phyloP scores from a whole-genome alignment of 2,113 vertebrate species.

The Columbina picui region DNA sequence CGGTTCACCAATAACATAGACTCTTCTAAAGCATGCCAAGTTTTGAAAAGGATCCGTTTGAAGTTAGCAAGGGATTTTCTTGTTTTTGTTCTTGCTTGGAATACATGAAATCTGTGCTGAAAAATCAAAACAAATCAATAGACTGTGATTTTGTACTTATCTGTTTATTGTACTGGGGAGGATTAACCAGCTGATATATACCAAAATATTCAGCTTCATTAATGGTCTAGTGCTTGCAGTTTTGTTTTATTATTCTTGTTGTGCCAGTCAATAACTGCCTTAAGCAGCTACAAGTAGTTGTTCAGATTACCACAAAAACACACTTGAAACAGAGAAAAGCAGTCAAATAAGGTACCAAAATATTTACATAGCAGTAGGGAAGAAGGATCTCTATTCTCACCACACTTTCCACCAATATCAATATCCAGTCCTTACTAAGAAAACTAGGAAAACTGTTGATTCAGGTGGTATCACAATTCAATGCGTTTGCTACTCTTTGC shows the following conservation, averaged over 20 bases:
- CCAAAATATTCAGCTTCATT: not conserved
- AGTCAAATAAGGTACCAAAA: constrained; percentile 19
- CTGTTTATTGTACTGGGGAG: not conserved
- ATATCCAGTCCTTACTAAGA: not conserved
- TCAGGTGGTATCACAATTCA: not conserved
- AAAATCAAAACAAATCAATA: constrained; percentile 14
- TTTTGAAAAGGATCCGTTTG: constrained; percentile 35
- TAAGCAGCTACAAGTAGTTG: not conserved
- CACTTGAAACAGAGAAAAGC: not conserved
- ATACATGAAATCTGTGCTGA: not conserved
- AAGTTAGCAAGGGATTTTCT: not conserved
- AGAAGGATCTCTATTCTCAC: not conserved
- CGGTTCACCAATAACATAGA: not conserved
- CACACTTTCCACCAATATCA: not conserved
- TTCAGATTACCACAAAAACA: not conserved
- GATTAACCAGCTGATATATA: constrained; percentile 4
- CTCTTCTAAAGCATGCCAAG: not conserved
- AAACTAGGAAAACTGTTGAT: not conserved
- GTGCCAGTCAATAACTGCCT: not conserved
- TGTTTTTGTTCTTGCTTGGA: not conserved
- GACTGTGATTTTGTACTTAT: not conserved
- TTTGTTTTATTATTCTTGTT: constrained; percentile 10
- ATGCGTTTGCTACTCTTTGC: not conserved
- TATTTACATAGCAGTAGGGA: not conserved
- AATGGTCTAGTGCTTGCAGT: not conserved